Conservation (phyloP, 2,888 invertebrate species). For the Melipona beecheii region DNA sequence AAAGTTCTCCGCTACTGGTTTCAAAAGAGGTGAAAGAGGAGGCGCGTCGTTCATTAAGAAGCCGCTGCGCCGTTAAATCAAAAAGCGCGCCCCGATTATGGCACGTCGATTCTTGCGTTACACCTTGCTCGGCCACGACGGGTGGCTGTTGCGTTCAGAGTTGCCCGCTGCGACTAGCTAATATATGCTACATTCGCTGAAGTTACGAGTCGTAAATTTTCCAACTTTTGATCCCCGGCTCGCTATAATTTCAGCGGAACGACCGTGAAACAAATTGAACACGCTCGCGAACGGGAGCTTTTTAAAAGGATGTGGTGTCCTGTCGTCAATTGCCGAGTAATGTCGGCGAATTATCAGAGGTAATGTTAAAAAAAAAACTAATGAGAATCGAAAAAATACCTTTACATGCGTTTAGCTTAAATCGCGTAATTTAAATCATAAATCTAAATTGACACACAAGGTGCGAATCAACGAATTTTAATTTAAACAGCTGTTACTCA, state of each 20-base stretch:
- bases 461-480: not conserved
- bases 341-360: constrained; percentile 4
- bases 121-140: constrained; percentile 54
- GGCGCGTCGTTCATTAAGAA: constrained; percentile 15
- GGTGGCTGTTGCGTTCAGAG: constrained; percentile 51
- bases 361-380: not conserved
- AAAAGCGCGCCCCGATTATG: constrained; percentile 47
- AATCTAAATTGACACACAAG: not conserved
- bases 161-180: constrained; percentile 51
- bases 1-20: constrained; percentile 34
- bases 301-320: constrained; percentile 8
- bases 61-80: constrained; percentile 27
- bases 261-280: constrained; percentile 42
- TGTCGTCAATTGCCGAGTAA: constrained; percentile 7
- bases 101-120: constrained; percentile 51
- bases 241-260: constrained; percentile 38
- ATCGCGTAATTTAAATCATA: not conserved
- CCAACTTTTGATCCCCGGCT: constrained; percentile 53
- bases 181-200: constrained; percentile 36
- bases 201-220: constrained; percentile 56
- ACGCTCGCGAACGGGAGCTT: constrained; percentile 26
- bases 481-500: not conserved
- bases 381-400: not conserved
- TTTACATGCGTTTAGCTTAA: not conserved
- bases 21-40: constrained; percentile 22